phyloP scores from a whole-genome alignment of 2,797 vertebrate species.

The Galaxias olidus region DNA sequence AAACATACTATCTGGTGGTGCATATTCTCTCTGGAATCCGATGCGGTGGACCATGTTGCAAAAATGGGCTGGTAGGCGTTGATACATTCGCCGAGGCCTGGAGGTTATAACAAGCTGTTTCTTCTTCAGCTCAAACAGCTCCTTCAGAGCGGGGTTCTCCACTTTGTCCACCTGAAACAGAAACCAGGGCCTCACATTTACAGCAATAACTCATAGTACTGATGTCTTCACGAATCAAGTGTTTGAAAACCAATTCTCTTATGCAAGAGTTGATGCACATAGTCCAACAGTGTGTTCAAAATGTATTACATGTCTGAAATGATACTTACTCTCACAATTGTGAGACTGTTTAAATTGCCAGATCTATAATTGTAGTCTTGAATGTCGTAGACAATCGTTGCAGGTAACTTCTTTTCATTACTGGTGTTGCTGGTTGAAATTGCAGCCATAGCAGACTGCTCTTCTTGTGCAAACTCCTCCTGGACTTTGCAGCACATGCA shows the following conservation, averaged over 20 bases:
- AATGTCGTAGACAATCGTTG: fast-evolving
- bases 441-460: conserved; percentile 44
- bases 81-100: conserved; percentile 60
- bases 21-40: conserved; percentile 83
- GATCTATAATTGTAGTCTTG: conserved; percentile 39
- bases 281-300: background rate
- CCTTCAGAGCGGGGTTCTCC: conserved; percentile 67
- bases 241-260: too few relatives aligned
- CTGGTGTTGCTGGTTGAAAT: fast-evolving
- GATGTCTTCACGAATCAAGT: too few relatives aligned
- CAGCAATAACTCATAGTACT: too few relatives aligned
- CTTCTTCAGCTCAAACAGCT: conserved; percentile 71
- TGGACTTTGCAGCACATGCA: conserved; percentile 74
- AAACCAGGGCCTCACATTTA: too few relatives aligned
- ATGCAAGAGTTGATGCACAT: background rate
- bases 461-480: conserved; percentile 56
- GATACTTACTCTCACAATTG: conserved; percentile 68
- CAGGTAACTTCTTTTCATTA: conserved; percentile 17
- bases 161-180: conserved; percentile 74
- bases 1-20: conserved; percentile 45
- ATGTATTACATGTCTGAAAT: background rate
- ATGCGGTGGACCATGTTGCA: conserved; percentile 72
- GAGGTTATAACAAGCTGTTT: conserved; percentile 31
- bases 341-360: conserved; percentile 50
- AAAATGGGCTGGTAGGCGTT: conserved; percentile 79